Conservation (phyloP, 2,113 vertebrate genomes). For the Dipodomys ordii region DNA sequence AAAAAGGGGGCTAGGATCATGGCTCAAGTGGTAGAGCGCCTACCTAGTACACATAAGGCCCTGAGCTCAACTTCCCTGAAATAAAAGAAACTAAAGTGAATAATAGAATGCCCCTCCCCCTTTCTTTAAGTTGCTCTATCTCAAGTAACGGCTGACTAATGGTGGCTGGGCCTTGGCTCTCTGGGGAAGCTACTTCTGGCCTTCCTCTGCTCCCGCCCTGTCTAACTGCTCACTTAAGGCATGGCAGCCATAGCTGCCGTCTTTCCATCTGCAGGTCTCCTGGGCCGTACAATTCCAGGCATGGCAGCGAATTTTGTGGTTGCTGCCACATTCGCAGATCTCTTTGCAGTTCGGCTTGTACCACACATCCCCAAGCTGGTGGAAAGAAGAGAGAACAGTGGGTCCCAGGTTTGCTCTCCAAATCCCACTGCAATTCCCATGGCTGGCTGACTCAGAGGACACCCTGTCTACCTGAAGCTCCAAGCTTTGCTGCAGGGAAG, state of each 20-base stretch:
- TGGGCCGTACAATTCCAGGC: slow-evolving; percentile 70
- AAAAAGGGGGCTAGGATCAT: no score
- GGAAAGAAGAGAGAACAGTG: neutral
- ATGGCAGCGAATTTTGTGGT: slow-evolving; percentile 82
- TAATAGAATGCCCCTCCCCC: no score
- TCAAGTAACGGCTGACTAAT: neutral
- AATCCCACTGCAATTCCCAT: neutral
- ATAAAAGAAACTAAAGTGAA: no score
- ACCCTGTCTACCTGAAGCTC: neutral
- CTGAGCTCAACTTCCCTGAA: no score
- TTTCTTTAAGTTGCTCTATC: neutral
- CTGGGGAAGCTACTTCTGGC: neutral
- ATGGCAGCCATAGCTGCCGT: slow-evolving; percentile 87
- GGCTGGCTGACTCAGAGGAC: neutral
- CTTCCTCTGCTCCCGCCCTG: neutral
- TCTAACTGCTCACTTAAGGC: slow-evolving; percentile 83
- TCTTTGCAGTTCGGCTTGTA: slow-evolving; percentile 85
- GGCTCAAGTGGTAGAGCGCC: no score
- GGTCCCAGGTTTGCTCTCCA: neutral
- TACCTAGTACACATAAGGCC: no score
- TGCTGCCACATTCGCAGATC: slow-evolving; percentile 85
- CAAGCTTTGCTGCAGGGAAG: neutral
- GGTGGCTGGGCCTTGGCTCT: neutral
- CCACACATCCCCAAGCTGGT: slow-evolving; percentile 87
- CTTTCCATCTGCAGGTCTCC: slow-evolving; percentile 83